Conservation (phyloP, 2,113 vertebrate genomes). For the Leuciscus idus region DNA sequence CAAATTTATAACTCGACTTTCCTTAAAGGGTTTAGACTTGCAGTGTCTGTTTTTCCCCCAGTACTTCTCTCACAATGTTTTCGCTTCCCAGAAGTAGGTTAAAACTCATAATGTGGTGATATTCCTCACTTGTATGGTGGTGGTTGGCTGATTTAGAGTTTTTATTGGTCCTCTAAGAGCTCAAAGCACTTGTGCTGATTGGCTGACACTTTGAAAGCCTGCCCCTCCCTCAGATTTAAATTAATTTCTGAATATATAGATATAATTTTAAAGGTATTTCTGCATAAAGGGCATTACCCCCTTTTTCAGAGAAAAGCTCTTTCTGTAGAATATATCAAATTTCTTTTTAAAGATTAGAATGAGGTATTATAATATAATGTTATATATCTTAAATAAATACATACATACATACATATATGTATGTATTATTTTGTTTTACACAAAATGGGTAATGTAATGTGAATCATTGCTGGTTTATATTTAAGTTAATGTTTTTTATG, state of each 20-base stretch:
- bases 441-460: conserved; percentile 74
- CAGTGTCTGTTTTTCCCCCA: conserved; percentile 63
- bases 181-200: conserved; percentile 8
- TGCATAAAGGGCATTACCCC: neutral
- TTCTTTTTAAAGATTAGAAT: conserved; percentile 62
- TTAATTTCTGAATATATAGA: neutral
- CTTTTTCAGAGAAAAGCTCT: conserved; percentile 47
- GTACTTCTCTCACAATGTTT: neutral
- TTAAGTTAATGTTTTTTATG: conserved; percentile 63
- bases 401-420: conserved; percentile 66
- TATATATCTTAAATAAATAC: conserved; percentile 54
- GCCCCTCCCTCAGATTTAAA: neutral
- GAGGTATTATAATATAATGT: conserved; percentile 64
- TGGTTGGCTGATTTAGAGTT: neutral
- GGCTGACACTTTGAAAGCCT: neutral
- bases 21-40: conserved; percentile 61
- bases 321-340: conserved; percentile 61
- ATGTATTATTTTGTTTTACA: conserved; percentile 71
- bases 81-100: neutral
- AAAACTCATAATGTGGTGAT: conserved; percentile 5
- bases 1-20: conserved; percentile 66
- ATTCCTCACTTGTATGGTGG: conserved; percentile 30
- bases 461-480: conserved; percentile 72
- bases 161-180: neutral
- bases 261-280: conserved; percentile 16